Percentiles rank a stretch among this genome's conserved stretches.
phyloP scores from a whole-genome alignment of 2,113 vertebrate genomes.

The Megaceryle maxima region DNA sequence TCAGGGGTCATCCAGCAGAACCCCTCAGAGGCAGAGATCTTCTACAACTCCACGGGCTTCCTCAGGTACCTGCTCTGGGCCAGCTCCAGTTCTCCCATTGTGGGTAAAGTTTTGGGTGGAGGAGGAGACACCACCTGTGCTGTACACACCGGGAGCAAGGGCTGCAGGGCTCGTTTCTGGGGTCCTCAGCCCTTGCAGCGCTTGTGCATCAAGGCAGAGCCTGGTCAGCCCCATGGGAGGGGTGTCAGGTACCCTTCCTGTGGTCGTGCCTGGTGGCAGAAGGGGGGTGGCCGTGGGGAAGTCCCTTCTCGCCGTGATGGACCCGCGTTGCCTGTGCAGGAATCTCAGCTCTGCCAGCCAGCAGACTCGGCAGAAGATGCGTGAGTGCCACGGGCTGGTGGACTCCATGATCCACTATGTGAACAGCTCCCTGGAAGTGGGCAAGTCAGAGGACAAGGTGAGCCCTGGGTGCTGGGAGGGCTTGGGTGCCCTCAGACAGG shows the following conservation, averaged over 20 bases:
- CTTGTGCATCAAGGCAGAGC: not conserved
- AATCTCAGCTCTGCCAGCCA: constrained; percentile 95
- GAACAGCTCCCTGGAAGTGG: constrained; percentile 83
- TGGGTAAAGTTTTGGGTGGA: not conserved
- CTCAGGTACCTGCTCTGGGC: constrained; percentile 80
- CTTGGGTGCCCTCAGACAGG: not conserved
- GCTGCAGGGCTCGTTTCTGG: not conserved
- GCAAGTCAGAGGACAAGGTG: constrained; percentile 89
- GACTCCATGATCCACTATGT: constrained; percentile 91
- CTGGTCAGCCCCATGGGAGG: not conserved
- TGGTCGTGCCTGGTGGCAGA: accelerated
- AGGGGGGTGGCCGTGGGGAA: not conserved
- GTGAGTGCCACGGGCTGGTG: constrained; percentile 87
- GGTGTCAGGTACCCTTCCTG: accelerated
- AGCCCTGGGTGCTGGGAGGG: not conserved
- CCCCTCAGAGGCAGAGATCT: constrained; percentile 87
- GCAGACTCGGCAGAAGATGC: constrained; percentile 92
- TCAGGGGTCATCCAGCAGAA: constrained; percentile 77
- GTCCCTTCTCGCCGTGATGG: accelerated
- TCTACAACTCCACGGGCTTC: constrained; percentile 93
- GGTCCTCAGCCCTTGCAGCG: not conserved
- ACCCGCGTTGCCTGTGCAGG: constrained; percentile 48
- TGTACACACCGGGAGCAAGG: accelerated
- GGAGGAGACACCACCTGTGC: not conserved
- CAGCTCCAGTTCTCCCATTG: accelerated